Percentiles rank a stretch among this genome's conserved stretches.
Conservation (phyloP, 2,888 invertebrate genomes). For the Cybosia mesomella region DNA sequence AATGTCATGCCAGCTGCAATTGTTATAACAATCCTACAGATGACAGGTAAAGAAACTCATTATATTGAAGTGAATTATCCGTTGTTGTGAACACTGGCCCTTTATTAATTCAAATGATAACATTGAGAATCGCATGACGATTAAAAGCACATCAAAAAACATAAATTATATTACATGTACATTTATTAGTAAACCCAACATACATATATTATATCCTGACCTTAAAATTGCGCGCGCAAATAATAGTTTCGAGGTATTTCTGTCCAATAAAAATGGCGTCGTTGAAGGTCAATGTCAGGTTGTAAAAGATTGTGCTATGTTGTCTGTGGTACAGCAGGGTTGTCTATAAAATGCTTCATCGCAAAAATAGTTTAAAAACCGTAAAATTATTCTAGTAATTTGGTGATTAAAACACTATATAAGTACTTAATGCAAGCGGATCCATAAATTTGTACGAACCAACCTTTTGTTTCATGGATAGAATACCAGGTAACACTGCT, state of each 20-base stretch:
- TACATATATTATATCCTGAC: slow-evolving; percentile 6
- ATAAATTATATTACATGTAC: neutral
- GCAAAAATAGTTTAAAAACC: too few species aligned
- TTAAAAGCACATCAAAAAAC: slow-evolving; percentile 14
- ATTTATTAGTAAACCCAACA: slow-evolving; percentile 11
- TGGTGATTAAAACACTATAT: too few species aligned
- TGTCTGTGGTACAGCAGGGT: slow-evolving; percentile 12
- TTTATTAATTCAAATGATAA: neutral
- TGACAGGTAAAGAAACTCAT: too few species aligned
- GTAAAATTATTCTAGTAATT: neutral
- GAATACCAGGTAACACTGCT: too few species aligned
- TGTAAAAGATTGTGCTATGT: slow-evolving; percentile 18
- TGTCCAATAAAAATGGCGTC: slow-evolving; percentile 23
- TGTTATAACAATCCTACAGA: too few species aligned
- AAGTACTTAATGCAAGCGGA: too few species aligned
- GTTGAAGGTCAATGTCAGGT: slow-evolving; percentile 26
- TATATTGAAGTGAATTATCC: too few species aligned
- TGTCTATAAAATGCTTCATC: neutral
- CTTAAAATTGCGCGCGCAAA: slow-evolving; percentile 19
- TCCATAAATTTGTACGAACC: too few species aligned
- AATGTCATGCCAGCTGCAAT: too few species aligned
- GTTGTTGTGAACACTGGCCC: too few species aligned
- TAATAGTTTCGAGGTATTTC: slow-evolving; percentile 23
- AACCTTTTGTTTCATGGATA: too few species aligned
- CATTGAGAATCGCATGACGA: too few species aligned